Base-by-base conservation (phyloP, 2,797 vertebrate species). In the Peromyscus aztecus region DNA sequence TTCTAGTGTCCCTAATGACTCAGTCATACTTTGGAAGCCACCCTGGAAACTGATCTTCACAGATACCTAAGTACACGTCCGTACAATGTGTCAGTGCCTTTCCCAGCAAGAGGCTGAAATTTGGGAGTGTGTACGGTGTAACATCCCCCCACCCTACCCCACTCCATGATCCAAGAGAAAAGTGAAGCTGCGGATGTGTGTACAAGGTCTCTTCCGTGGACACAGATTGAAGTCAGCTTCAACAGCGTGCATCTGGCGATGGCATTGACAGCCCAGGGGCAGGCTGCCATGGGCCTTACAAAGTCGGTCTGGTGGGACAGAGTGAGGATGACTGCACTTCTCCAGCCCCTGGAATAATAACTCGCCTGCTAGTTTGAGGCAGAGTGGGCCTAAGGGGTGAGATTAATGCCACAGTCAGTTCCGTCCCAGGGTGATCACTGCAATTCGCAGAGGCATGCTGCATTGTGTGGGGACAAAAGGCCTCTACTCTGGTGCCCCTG, bases 21-120 rank as follows among this genome's bases (percentile, higher is more conserved):
- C 75, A 6, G 75, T 97, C 86, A 37, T 55, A 73, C 52, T 94
- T 94, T 63, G 69, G 75, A 93, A 97, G 81, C 24, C 40, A 34
- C n/a, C 92, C 19, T 24, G 43, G 93, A 52, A 94, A 13, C 3
- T 0, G 43, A 75, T 14, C 46, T 97, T 95, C 93, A 55, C 24
- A 43, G 24, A 96, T 34, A 27, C 24, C 67, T 37, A 14, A 12
- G 1, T 17, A 17, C 17, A 2, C 85, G 92, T 97, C 80, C 81
- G 40, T 83, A 89, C 17, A 49, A 29, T 84, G 73, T 0, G 1
- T 67, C 13, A 23, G 61, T 1, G 1, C 96, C 96, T 95, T 40
- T 97, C 69, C 78, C 93, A 85, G 57, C 94, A 96, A 90, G 49
- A 9, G 96, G 95, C 95, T 78, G 96, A 96, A 94, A 73, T 71